Evolutionary conservation across 2,797 vertebrate species (phyloP).

Genomic region (Xyrichtys novacula): DNA sequence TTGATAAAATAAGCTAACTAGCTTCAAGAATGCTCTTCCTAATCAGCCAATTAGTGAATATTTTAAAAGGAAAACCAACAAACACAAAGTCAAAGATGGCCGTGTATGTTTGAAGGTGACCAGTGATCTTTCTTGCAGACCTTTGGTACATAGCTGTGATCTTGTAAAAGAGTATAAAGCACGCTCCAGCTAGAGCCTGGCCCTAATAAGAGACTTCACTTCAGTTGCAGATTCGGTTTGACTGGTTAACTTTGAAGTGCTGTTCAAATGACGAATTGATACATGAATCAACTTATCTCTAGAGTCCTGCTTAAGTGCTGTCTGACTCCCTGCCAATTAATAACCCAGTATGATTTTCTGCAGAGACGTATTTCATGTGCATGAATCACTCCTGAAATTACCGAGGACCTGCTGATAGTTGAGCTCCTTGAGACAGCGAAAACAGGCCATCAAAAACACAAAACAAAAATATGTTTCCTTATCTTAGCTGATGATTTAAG

Average conservation of each 20-base stretch:
- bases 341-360: constrained; percentile 61
- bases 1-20: no score
- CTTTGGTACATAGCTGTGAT: constrained; percentile 10
- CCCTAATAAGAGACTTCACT: constrained; percentile 10
- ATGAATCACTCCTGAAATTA: constrained; percentile 60
- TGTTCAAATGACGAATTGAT: constrained; percentile 70
- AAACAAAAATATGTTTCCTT: constrained; percentile 15
- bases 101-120: not conserved
- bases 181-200: not conserved
- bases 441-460: constrained; percentile 24
- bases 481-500: not conserved
- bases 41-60: no score
- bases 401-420: constrained; percentile 52
- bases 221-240: constrained; percentile 41
- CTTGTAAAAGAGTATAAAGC: constrained; percentile 2
- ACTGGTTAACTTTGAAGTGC: constrained; percentile 64
- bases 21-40: no score
- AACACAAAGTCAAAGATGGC: no score
- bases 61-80: no score
- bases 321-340: constrained; percentile 70
- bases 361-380: constrained; percentile 62
- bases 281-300: constrained; percentile 66
- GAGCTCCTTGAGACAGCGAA: constrained; percentile 23
- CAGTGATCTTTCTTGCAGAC: not conserved
- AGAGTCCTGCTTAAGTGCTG: constrained; percentile 60